phyloP scores from a whole-genome alignment of 2,113 vertebrate genomes.

The Casuarius casuarius region DNA sequence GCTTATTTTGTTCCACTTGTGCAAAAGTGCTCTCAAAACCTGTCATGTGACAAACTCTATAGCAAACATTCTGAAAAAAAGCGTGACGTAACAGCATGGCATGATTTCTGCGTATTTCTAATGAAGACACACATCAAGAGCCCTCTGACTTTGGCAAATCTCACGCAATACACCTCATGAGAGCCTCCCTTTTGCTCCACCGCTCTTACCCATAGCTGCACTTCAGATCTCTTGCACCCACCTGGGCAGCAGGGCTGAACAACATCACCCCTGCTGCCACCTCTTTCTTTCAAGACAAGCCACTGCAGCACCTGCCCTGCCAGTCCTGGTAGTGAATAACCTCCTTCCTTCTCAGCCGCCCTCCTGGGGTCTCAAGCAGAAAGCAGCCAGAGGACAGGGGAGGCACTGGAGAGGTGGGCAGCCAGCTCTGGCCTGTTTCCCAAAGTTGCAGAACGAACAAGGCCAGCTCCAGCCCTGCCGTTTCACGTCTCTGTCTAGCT shows the following conservation, averaged over 20 bases:
- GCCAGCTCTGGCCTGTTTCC: not conserved
- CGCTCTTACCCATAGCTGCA: not conserved
- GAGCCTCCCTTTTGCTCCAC: not conserved
- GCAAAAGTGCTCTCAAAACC: not conserved
- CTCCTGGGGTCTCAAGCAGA: not conserved
- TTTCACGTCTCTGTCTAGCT: fast-evolving
- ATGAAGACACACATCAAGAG: not conserved
- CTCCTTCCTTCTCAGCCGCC: not conserved
- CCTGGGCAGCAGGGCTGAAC: fast-evolving
- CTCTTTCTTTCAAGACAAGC: not conserved
- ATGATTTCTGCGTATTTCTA: not conserved
- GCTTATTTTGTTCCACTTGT: not conserved
- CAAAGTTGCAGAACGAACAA: not conserved
- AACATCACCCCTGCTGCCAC: fast-evolving
- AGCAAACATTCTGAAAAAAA: not conserved
- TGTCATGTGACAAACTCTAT: not conserved
- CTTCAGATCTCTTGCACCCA: not conserved
- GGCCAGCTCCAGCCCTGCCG: not conserved
- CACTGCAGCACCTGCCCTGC: fast-evolving
- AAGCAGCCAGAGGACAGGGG: fast-evolving
- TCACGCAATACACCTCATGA: fast-evolving
- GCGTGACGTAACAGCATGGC: not conserved
- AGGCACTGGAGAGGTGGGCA: not conserved
- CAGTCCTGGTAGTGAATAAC: fast-evolving
- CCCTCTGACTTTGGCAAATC: not conserved